These are phyloP conservation scores for Pangasianodon gigas DNA, from an alignment of 2,113 vertebrate genomes.

Conservation along the genomic window DNA sequence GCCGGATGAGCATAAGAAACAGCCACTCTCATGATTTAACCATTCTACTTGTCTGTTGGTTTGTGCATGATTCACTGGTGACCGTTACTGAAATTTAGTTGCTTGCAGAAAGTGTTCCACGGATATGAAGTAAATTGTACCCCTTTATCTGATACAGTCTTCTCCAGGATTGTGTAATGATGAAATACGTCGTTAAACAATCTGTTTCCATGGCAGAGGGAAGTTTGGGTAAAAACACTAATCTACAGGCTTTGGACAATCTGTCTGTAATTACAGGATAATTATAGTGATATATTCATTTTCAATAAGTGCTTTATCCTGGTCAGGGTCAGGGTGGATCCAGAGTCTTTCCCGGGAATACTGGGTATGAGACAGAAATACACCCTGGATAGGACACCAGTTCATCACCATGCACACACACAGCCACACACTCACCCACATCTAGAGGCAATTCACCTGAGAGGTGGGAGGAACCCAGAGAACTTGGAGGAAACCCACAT, in stretches of 20 bases:
- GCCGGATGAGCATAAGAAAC: background rate
- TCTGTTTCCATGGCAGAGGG: background rate
- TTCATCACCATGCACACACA: background rate
- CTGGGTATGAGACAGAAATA: background rate
- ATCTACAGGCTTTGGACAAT: slow-evolving; percentile 16
- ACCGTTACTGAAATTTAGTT: background rate
- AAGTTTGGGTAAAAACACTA: background rate
- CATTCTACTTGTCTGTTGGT: background rate
- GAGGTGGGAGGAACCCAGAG: background rate
- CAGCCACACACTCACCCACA: background rate
- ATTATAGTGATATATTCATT: background rate
- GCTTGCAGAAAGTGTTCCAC: background rate
- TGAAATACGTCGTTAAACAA: background rate
- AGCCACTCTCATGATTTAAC: background rate
- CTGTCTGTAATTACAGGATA: background rate
- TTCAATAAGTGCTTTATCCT: background rate
- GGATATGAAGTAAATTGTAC: slow-evolving; percentile 1
- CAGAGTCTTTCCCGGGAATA: background rate
- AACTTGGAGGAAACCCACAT: background rate
- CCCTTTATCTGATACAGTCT: background rate
- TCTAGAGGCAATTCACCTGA: background rate
- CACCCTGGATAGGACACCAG: background rate
- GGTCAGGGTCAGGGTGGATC: background rate
- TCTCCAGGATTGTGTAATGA: background rate
- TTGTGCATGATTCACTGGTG: background rate